Percentiles rank a stretch among this genome's conserved stretches.
These are phyloP conservation scores for Chlorocebus sabaeus DNA, from an alignment of 2,113 vertebrate genomes.

Conservation along the genomic window DNA sequence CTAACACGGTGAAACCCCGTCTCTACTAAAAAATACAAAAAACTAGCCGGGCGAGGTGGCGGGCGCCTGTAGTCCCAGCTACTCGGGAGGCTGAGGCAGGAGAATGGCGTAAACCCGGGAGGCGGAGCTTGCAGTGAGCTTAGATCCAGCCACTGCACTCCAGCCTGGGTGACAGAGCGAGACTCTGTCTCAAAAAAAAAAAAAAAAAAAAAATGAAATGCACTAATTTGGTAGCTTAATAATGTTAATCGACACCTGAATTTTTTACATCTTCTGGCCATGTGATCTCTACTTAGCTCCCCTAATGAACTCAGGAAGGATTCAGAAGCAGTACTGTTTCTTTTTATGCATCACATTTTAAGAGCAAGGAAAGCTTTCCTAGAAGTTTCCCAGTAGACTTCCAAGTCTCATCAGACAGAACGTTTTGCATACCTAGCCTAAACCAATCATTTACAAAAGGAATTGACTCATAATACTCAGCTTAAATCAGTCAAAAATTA, in stretches of 20 bases:
- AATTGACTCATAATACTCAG: neutral
- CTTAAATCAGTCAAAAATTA: neutral
- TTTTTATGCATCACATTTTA: neutral
- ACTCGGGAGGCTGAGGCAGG: too few species aligned
- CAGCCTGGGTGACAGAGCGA: too few species aligned
- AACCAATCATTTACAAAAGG: neutral
- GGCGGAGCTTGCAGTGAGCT: too few species aligned
- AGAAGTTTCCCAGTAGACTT: neutral
- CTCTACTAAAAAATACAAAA: too few species aligned
- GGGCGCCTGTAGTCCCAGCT: too few species aligned
- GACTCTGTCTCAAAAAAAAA: too few species aligned
- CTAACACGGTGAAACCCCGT: too few species aligned
- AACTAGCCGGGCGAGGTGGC: too few species aligned
- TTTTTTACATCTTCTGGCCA: neutral
- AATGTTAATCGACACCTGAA: neutral
- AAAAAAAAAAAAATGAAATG: neutral
- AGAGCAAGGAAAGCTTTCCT: neutral
- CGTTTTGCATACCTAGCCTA: neutral
- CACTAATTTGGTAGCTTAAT: neutral
- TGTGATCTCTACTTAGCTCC: neutral
- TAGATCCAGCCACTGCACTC: too few species aligned
- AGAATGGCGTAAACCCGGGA: too few species aligned
- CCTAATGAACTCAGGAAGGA: neutral
- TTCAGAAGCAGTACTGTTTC: neutral
- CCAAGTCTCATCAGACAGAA: neutral